Evolutionary conservation across 2,888 invertebrate species (phyloP), one percentile per base, ranked within the genome.

Genomic region (Ichneumon xanthorius): DNA sequence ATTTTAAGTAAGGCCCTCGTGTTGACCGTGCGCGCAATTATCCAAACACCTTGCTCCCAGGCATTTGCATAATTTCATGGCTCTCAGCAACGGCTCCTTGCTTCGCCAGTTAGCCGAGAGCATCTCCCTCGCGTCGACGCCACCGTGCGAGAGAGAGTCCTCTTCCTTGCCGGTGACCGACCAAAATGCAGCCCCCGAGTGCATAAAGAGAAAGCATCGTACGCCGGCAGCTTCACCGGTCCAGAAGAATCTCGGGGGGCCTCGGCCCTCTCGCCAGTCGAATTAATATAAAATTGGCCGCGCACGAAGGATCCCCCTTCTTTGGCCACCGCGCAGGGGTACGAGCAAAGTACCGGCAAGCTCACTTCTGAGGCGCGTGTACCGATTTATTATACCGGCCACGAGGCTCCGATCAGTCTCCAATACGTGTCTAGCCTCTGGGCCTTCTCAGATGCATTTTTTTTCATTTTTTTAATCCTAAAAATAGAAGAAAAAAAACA

Each of bases 1-100:
- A 92, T 92, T 92, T 92, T 92, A 92, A 92, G 92, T 90, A 91
- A 90, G 90, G 90, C 89, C 89, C 86, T 80, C 80, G 73, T 87
- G 88, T 88, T 89, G 89, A 90, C 88, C 88, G 87, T 88, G 87
- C 86, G 65, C 88, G 89, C 90, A 91, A 92, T 92, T 92, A 92
- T 92, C 90, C 91, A 90, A 92, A 92, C 92, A 92, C 92, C 92
- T 92, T 91, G 90, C 90, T 87, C 82, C 30, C 73, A 71, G 77
- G 86, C 87, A 91, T 92, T 91, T 91, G 89, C 93, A 92, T 92
- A 91, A 93, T 92, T 92, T 92, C 90, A 90, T 89, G 89, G 88
- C 86, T 87, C 88, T 85, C 85, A 82, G 78, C 87, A 86, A 86
- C 88, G 89, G 80, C 85, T 85, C 45, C 78, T 83, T 76, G 80